Evolutionary conservation across 92 coral and sea anemone genomes (phyloP).

Genomic region (Blastomussa wellsi): DNA sequence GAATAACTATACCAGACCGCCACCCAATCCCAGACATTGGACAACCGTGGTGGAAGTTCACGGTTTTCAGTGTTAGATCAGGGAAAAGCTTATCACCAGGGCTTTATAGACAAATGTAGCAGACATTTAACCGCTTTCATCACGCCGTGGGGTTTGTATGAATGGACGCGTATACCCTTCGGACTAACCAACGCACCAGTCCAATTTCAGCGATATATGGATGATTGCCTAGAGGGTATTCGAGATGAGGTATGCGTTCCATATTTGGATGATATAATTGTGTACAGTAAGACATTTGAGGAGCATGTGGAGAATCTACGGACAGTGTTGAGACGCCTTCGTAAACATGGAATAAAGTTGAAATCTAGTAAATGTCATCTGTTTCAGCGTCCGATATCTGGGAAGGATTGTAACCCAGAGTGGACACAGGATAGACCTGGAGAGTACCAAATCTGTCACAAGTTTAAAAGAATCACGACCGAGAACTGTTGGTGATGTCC

Average conservation of each 20-base stretch:
- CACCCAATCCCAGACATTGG: too few species aligned
- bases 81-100: too few species aligned
- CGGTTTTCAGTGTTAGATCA: too few species aligned
- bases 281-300: conserved; percentile 48
- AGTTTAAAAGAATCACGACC: conserved; percentile 18
- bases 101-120: too few species aligned
- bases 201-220: conserved; percentile 54
- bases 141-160: conserved; percentile 49
- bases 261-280: conserved; percentile 53
- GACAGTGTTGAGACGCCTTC: conserved; percentile 33
- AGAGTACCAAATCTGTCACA: too few species aligned
- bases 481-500: conserved; percentile 20
- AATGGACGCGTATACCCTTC: conserved; percentile 52
- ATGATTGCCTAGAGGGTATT: conserved; percentile 45
- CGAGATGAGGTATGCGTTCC: conserved; percentile 45
- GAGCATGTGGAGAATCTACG: conserved; percentile 55
- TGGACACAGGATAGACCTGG: conserved; percentile 42
- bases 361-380: conserved; percentile 38
- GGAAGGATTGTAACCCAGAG: conserved; percentile 32
- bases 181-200: conserved; percentile 49
- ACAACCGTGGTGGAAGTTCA: too few species aligned
- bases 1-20: too few species aligned
- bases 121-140: conserved; percentile 44
- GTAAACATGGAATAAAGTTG: conserved; percentile 32
- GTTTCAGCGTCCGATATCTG: conserved; percentile 31